Evolutionary conservation across 2,113 vertebrate species (phyloP).

Genomic region (Sturnus vulgaris): DNA sequence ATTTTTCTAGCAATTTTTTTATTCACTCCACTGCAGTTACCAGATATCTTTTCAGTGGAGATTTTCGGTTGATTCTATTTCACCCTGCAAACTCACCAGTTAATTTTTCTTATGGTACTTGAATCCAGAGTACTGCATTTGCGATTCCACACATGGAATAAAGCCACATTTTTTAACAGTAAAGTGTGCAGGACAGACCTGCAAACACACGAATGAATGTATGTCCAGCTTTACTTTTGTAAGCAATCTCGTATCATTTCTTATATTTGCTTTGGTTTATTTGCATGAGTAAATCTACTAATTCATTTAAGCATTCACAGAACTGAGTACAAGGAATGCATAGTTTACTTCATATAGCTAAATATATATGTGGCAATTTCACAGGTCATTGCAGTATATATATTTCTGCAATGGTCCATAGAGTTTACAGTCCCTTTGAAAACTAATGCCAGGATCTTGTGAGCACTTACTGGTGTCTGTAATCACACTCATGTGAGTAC

Average conservation of each 20-base stretch:
- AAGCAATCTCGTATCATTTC: background rate
- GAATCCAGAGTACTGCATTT: background rate
- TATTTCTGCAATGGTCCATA: background rate
- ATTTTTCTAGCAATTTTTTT: background rate
- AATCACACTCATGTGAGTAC: constrained; percentile 5
- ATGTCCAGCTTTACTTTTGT: background rate
- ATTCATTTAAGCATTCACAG: background rate
- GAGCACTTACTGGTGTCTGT: background rate
- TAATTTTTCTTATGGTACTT: background rate
- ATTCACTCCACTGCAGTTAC: background rate
- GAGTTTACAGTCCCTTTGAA: constrained; percentile 52
- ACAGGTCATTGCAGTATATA: constrained; percentile 13
- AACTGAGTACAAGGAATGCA: background rate
- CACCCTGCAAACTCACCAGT: background rate
- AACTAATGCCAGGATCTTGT: background rate
- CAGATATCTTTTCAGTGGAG: background rate
- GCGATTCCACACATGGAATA: background rate
- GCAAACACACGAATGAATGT: background rate
- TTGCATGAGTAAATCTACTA: background rate
- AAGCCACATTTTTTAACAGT: background rate
- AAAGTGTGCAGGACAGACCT: background rate
- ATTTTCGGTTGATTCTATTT: background rate
- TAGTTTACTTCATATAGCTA: background rate
- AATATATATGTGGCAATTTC: background rate
- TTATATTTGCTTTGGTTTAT: background rate